Conservation (phyloP, 2,888 invertebrate genomes). For the Agrenia bidenticulata region DNA sequence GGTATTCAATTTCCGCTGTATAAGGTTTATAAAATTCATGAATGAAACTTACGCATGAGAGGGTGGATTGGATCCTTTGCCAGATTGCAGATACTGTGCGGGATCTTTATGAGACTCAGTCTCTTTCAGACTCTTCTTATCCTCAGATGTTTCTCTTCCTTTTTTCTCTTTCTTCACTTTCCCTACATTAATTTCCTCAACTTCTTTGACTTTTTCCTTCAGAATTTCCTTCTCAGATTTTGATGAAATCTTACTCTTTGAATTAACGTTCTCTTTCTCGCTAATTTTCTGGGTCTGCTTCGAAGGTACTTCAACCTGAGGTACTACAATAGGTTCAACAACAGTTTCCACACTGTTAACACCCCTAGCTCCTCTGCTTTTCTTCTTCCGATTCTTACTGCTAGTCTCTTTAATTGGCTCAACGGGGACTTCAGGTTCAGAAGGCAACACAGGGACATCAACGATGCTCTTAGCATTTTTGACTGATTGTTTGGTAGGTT, state of each 20-base stretch:
- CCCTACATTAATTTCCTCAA: constrained; percentile 18
- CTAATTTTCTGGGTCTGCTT: background rate
- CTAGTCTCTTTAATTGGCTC: constrained; percentile 19
- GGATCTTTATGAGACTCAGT: constrained; percentile 4
- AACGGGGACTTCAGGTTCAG: background rate
- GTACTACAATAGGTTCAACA: constrained; percentile 28
- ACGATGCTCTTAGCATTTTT: background rate
- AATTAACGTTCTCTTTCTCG: background rate
- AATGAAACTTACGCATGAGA: no score
- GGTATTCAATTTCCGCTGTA: background rate
- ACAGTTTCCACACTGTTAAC: constrained; percentile 15
- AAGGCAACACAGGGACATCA: background rate
- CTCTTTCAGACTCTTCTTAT: constrained; percentile 8
- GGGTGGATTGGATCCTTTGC: no score
- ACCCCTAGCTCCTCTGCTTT: constrained; percentile 60
- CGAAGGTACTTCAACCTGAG: constrained; percentile 25
- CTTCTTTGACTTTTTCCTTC: constrained; percentile 33
- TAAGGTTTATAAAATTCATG: no score
- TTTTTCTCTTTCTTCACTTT: constrained; percentile 23
- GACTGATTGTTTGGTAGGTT: background rate
- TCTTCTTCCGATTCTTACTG: constrained; percentile 57
- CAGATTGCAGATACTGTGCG: background rate
- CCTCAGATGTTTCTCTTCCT: background rate
- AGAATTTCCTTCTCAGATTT: constrained; percentile 35
- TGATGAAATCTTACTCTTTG: background rate